These are phyloP conservation scores for Drosophila niveifrons DNA, from an alignment of 2,888 invertebrate species.

Conservation along the genomic window DNA sequence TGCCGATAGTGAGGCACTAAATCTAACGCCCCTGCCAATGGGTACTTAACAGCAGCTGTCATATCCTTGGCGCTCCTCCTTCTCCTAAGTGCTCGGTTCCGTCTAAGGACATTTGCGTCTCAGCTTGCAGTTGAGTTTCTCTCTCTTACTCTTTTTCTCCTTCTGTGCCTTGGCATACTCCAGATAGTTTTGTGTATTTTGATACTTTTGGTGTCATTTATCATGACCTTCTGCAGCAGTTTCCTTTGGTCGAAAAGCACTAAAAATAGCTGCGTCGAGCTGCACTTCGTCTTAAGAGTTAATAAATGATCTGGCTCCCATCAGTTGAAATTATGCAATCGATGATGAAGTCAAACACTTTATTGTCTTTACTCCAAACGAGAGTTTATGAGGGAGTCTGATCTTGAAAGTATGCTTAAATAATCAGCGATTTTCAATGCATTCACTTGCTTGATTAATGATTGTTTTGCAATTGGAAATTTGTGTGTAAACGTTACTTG, in stretches of 20 bases:
- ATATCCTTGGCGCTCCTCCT: slow-evolving; percentile 67
- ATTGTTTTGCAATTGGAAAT: too few species aligned
- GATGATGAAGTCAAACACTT: slow-evolving; percentile 25
- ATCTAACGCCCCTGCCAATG: slow-evolving; percentile 72
- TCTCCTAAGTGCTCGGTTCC: slow-evolving; percentile 47
- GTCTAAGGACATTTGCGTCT: slow-evolving; percentile 56
- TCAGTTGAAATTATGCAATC: slow-evolving; percentile 29
- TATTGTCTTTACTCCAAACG: neutral
- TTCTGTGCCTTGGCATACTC: slow-evolving; percentile 19
- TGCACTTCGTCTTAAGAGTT: slow-evolving; percentile 19
- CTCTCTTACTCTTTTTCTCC: slow-evolving; percentile 3
- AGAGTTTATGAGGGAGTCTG: neutral
- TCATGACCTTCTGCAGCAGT: slow-evolving; percentile 72
- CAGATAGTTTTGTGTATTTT: slow-evolving; percentile 58
- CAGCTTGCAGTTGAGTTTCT: slow-evolving; percentile 36
- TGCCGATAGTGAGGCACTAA: slow-evolving; percentile 67
- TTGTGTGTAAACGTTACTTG: too few species aligned
- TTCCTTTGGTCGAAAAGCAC: slow-evolving; percentile 28
- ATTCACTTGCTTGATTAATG: neutral
- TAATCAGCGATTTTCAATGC: neutral
- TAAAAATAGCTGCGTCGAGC: slow-evolving; percentile 56
- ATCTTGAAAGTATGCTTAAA: neutral
- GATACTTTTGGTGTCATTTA: slow-evolving; percentile 79
- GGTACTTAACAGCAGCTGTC: slow-evolving; percentile 69
- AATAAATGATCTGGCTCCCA: slow-evolving; percentile 37